Base-by-base conservation (phyloP, 2,113 vertebrate species). In the Melierax canorus region DNA sequence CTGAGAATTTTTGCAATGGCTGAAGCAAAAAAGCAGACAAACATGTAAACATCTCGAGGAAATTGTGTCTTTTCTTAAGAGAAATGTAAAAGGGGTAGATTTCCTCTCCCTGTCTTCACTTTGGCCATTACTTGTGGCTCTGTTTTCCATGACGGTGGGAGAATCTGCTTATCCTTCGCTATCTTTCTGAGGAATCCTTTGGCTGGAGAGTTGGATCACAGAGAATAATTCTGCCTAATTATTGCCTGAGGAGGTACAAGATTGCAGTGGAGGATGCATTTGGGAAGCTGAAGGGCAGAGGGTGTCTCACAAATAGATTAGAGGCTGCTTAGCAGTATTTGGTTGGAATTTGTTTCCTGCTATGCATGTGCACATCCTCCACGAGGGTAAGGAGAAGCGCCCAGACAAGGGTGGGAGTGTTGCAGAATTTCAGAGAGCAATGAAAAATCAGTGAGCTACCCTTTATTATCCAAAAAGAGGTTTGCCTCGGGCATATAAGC, bases 301-400 rank as follows among this genome's bases (percentile, higher is more conserved):
- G 36, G 36, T 39, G 12, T 46, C 62, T 81, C 75, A 6, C 27
- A 38, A 20, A 26, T 2, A 34, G 50, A 71, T 34, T 18, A 7
- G 43, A 16, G 24, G 24, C 38, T 36, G 24, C 69, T 76, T 14
- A 34, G 34, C 4, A 20, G 7, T 7, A 6, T 32, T 71, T 23
- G 64, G 21, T 9, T 86, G 45, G 30, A 59, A 56, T 39, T 11
- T 12, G 21, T 20, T 59, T 46, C 55, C 50, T 20, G 14, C 50
- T 69, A 2, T 19, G 24, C 5, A 1, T 5, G 30, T 50, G 53
- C 20, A 3, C 15, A 2, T 39, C 43, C 7, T 15, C 34, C 26
- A 4, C 0, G 7, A 39, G 53, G 16, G 59, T 2, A 46, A 13
- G 56, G 38, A 16, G 18, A 12, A 41, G 14, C 0, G 1, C 15